Evolutionary conservation across 2,888 invertebrate genomes (phyloP).

Genomic region (Syrista parreyssii): DNA sequence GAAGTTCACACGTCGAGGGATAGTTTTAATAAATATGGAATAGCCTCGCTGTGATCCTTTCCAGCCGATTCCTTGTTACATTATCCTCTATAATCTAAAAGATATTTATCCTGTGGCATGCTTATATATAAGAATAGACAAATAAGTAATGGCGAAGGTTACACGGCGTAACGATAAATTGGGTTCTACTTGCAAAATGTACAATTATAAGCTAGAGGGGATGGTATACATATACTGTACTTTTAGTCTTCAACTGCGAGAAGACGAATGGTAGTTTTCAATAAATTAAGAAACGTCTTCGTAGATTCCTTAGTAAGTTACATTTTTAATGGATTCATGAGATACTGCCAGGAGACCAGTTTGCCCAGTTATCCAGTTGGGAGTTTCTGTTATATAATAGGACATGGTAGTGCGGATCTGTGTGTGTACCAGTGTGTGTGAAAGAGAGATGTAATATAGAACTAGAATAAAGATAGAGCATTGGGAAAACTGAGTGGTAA

Average conservation of each 20-base stretch:
- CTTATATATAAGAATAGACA: background rate
- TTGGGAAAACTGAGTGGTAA: slow-evolving; percentile 2
- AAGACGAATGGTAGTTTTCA: background rate
- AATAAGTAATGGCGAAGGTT: background rate
- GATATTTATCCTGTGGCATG: background rate
- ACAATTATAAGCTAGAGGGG: background rate
- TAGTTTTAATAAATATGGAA: slow-evolving; percentile 14
- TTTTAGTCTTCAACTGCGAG: background rate
- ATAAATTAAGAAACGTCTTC: background rate
- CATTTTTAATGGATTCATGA: background rate
- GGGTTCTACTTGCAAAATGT: background rate
- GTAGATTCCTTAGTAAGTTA: background rate
- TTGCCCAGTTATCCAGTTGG: background rate
- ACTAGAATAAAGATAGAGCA: slow-evolving; percentile 1
- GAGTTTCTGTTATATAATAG: background rate
- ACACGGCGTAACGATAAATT: background rate
- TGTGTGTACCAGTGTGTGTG: background rate
- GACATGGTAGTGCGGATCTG: background rate
- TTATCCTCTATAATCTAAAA: background rate
- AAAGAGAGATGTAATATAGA: background rate
- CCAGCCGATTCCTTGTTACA: background rate
- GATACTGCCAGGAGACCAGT: background rate
- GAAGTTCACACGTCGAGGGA: slow-evolving; percentile 12
- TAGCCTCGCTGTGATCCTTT: background rate
- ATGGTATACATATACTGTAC: background rate